Percentiles rank a stretch among this genome's conserved stretches.
phyloP scores from a whole-genome alignment of 2,888 invertebrate species.

The Homarus gammarus region DNA sequence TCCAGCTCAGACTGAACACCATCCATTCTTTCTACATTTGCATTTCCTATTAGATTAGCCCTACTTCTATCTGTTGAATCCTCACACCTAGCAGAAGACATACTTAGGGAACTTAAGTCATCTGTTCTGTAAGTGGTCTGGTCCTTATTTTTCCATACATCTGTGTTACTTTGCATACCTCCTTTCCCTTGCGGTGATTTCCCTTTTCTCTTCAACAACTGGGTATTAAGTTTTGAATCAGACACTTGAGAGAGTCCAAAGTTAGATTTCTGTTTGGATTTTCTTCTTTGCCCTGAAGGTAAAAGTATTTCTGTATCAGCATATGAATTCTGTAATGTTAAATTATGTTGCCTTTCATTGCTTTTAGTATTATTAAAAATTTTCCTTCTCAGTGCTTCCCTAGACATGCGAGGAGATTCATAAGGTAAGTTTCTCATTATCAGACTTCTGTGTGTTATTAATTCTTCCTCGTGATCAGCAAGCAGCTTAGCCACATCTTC shows the following conservation, averaged over 20 bases:
- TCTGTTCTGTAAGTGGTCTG: background rate
- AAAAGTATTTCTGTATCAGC: background rate
- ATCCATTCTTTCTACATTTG: background rate
- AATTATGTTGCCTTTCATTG: background rate
- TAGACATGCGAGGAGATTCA: background rate
- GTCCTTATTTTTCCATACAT: background rate
- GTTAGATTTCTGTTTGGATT: background rate
- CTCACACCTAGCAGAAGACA: background rate
- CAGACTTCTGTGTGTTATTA: conserved; percentile 8
- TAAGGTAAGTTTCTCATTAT: background rate
- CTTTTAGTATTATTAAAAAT: background rate
- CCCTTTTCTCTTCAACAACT: background rate
- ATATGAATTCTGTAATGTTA: background rate
- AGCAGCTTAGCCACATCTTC: conserved; percentile 39
- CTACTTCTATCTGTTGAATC: background rate
- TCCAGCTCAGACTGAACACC: conserved; percentile 6
- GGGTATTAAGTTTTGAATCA: background rate
- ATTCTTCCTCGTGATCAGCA: conserved; percentile 34
- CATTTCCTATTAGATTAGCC: background rate
- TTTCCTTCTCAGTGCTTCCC: background rate
- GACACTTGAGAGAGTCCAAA: background rate
- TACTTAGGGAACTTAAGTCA: background rate
- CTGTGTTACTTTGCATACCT: background rate
- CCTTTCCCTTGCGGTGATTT: background rate
- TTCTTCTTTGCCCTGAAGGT: background rate